phyloP scores from a whole-genome alignment of 2,888 invertebrate species.

The Drosophila recens region DNA sequence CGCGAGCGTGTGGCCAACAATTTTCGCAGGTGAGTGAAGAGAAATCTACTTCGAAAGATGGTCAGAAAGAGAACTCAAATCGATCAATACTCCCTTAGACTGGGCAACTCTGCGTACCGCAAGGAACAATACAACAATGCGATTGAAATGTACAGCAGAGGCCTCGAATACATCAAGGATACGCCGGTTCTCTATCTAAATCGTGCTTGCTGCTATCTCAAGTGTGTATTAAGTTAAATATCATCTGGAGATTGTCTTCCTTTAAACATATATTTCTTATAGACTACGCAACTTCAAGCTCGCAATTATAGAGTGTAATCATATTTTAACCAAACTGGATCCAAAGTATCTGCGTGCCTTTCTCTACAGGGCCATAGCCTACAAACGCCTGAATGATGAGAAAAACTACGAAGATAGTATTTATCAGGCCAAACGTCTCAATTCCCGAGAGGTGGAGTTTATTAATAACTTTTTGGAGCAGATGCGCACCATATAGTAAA shows the following conservation, averaged over 20 bases:
- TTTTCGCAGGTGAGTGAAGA: conserved; percentile 46
- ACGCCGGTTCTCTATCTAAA: conserved; percentile 66
- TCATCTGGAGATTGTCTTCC: neutral
- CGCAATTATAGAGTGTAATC: conserved; percentile 59
- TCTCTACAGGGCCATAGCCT: conserved; percentile 60
- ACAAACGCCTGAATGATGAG: conserved; percentile 53
- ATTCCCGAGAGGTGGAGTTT: conserved; percentile 20
- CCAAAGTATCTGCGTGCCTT: conserved; percentile 52
- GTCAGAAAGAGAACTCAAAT: neutral
- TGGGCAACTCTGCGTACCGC: conserved; percentile 59
- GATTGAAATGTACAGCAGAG: conserved; percentile 47
- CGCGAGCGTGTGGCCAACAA: conserved; percentile 45
- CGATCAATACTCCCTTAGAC: conserved; percentile 6
- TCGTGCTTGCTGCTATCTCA: conserved; percentile 60
- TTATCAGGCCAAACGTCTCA: conserved; percentile 26
- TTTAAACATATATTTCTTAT: neutral
- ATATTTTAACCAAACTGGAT: conserved; percentile 49
- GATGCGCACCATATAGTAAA: conserved; percentile 28
- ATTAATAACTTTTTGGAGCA: conserved; percentile 58
- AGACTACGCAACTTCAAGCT: conserved; percentile 51
- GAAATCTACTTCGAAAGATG: too few relatives aligned
- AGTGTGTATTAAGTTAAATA: conserved; percentile 33
- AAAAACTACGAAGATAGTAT: conserved; percentile 42
- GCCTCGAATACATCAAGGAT: conserved; percentile 51
- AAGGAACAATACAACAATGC: conserved; percentile 33